Evolutionary conservation across 2,113 vertebrate species (phyloP).

Genomic region (Amblyornis subalaris): DNA sequence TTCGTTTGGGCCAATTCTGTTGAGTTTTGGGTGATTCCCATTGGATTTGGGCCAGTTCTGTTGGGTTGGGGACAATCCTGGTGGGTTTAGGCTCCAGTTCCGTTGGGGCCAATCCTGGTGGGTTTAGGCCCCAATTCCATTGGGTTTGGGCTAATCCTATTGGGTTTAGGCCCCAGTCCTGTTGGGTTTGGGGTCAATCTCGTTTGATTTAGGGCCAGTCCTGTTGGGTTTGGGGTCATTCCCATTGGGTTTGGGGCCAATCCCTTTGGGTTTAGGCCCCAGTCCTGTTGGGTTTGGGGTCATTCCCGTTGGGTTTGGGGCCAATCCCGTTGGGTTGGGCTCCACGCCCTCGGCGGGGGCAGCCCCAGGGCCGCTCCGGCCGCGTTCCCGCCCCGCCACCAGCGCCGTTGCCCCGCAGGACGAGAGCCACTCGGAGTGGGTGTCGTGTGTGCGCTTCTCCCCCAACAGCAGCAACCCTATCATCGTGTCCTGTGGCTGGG

Average conservation of each 20-base stretch:
- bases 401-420: slow-evolving; percentile 69
- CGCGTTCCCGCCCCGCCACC: neutral
- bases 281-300: rapidly evolving
- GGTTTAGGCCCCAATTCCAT: neutral
- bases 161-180: neutral
- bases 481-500: slow-evolving; percentile 98
- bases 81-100: no score
- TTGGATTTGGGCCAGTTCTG: no score
- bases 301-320: no score
- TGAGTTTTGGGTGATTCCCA: neutral
- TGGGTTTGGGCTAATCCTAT: neutral
- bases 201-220: neutral
- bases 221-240: neutral
- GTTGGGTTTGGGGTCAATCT: neutral
- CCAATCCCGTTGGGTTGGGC: rapidly evolving
- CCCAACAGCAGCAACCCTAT: slow-evolving; percentile 98
- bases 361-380: neutral
- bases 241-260: neutral
- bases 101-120: no score
- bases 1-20: neutral
- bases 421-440: slow-evolving; percentile 93
- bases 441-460: slow-evolving; percentile 93
- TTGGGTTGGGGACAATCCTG: no score
- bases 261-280: neutral
- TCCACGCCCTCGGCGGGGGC: no score